Percentiles rank a stretch among this genome's conserved stretches.
These are phyloP conservation scores for Apodemus sylvaticus DNA, from an alignment of 2,113 vertebrate genomes.

Conservation along the genomic window DNA sequence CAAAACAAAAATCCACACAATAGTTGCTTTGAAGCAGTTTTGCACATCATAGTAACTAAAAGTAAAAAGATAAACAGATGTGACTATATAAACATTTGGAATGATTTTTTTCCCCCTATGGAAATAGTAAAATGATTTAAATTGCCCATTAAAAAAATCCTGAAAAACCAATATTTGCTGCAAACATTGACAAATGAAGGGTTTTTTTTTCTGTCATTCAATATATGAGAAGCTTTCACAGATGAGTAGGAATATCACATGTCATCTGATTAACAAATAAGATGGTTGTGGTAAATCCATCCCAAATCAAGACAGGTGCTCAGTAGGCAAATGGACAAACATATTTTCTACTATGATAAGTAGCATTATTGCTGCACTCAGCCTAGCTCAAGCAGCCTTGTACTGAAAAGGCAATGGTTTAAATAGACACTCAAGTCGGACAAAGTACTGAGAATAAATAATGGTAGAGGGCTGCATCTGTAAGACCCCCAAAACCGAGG, in stretches of 20 bases:
- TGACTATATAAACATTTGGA: neutral
- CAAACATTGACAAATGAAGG: neutral
- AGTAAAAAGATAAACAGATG: constrained; percentile 14
- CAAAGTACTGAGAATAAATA: neutral
- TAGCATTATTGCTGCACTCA: neutral
- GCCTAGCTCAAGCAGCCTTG: neutral
- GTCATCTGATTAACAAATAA: neutral
- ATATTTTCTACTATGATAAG: neutral
- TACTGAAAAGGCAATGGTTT: neutral
- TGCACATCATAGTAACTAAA: neutral
- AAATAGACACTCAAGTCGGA: too few species aligned
- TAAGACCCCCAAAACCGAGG: too few species aligned
- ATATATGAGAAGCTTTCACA: neutral
- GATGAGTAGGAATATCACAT: neutral
- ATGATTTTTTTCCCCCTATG: neutral
- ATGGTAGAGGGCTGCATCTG: too few species aligned
- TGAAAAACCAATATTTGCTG: neutral
- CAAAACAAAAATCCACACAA: too few species aligned
- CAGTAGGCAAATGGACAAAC: too few species aligned
- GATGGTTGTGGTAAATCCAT: neutral
- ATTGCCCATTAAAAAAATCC: neutral
- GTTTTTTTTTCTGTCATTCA: neutral
- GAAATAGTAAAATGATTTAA: neutral
- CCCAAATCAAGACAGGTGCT: neutral
- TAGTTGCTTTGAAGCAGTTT: neutral